Conservation (phyloP, 2,888 invertebrate species). For the Tiliacea aurago region DNA sequence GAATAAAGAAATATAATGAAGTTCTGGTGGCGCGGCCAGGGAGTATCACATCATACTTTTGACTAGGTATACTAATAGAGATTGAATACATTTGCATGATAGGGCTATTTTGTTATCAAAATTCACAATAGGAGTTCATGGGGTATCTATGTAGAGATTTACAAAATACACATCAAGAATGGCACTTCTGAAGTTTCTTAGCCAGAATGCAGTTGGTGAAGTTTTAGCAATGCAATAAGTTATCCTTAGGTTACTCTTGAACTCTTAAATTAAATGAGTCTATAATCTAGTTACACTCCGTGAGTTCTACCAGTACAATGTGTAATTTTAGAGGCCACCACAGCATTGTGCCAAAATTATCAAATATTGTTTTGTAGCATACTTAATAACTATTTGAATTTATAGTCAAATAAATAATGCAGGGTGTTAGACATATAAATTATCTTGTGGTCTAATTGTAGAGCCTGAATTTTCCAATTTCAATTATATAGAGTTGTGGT, state of each 20-base stretch:
- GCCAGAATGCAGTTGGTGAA: conserved; percentile 22
- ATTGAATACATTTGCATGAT: too few relatives aligned
- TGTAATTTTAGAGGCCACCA: conserved; percentile 19
- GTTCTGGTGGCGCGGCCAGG: background rate
- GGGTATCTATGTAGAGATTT: background rate
- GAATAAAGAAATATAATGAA: too few relatives aligned
- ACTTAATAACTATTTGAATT: background rate
- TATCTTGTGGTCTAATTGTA: background rate
- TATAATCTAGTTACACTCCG: background rate
- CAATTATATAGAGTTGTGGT: background rate
- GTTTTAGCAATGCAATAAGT: conserved; percentile 16
- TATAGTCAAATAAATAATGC: conserved; percentile 8
- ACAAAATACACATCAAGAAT: conserved; percentile 27
- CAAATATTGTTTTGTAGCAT: background rate
- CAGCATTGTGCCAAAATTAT: background rate
- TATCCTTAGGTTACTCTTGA: conserved; percentile 27
- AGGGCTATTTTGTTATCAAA: background rate
- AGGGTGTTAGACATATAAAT: background rate
- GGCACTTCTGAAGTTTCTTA: conserved; percentile 20
- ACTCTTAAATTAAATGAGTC: conserved; percentile 30
- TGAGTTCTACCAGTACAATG: conserved; percentile 23
- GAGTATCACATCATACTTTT: background rate
- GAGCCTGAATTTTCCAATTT: background rate
- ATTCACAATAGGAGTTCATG: background rate
- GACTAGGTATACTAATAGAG: background rate